phyloP scores from a whole-genome alignment of 2,888 invertebrate genomes.

The Philereme transversata region DNA sequence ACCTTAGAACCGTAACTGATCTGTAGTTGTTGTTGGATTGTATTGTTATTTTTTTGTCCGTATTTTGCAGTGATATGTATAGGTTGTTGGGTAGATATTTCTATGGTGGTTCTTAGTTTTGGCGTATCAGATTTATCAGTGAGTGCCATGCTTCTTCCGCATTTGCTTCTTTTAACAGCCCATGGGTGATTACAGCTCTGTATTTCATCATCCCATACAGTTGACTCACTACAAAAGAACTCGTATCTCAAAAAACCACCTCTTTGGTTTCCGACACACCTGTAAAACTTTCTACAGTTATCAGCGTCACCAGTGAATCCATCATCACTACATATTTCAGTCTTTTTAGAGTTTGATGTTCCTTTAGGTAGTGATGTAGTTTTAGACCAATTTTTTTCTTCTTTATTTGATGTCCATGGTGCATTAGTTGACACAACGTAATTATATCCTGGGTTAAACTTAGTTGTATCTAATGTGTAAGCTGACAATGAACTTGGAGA shows the following conservation, averaged over 20 bases:
- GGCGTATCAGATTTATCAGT: conserved; percentile 20
- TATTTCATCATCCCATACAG: conserved; percentile 90
- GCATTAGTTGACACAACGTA: conserved; percentile 7
- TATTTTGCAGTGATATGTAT: conserved; percentile 14
- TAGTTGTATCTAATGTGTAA: conserved; percentile 12
- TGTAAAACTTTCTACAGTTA: conserved; percentile 91
- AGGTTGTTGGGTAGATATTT: conserved; percentile 27
- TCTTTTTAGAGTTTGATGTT: conserved; percentile 34
- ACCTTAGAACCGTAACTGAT: conserved; percentile 53
- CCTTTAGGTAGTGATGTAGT: conserved; percentile 28
- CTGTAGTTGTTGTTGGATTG: conserved; percentile 55
- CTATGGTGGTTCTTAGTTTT: conserved; percentile 8
- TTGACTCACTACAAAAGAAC: conserved; percentile 89
- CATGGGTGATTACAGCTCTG: conserved; percentile 89
- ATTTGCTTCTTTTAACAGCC: conserved; percentile 78
- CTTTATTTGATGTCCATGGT: conserved; percentile 15
- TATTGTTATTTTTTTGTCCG: conserved; percentile 31
- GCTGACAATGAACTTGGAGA: conserved; percentile 7
- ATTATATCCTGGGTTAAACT: conserved; percentile 15
- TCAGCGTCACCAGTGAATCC: conserved; percentile 89
- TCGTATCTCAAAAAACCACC: conserved; percentile 87
- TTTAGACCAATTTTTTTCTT: conserved; percentile 25
- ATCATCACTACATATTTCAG: conserved; percentile 82
- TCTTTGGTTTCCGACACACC: conserved; percentile 87
- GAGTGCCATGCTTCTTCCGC: conserved; percentile 52